Percentiles rank a stretch among this genome's conserved stretches.
These are phyloP conservation scores for Epizoanthus stellaris DNA, from an alignment of 92 coral and sea anemone genomes.

Conservation along the genomic window DNA sequence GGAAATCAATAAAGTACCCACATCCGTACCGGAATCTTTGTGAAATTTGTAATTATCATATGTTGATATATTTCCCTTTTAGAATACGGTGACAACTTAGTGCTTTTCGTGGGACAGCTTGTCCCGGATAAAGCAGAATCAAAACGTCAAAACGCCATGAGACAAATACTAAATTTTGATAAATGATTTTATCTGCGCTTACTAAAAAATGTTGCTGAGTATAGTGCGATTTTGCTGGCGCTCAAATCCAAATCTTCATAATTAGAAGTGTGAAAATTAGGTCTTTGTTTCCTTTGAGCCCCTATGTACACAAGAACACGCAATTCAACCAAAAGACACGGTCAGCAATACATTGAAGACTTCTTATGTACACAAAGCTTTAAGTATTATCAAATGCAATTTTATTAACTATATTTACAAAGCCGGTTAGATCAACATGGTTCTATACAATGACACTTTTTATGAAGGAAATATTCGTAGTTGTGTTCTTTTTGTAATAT, in stretches of 20 bases:
- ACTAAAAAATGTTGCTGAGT: slow-evolving; percentile 19
- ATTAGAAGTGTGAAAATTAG: slow-evolving; percentile 19
- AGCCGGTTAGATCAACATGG: slow-evolving; percentile 59
- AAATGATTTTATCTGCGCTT: slow-evolving; percentile 32
- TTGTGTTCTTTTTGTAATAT: slow-evolving; percentile 26
- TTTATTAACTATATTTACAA: slow-evolving; percentile 71
- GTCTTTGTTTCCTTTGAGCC: slow-evolving; percentile 20
- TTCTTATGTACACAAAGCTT: slow-evolving; percentile 37
- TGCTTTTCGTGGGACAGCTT: slow-evolving; percentile 18
- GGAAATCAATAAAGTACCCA: slow-evolving; percentile 44
- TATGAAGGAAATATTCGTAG: slow-evolving; percentile 39
- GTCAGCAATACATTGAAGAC: slow-evolving; percentile 29
- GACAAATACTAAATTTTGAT: slow-evolving; percentile 42
- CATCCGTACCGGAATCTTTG: slow-evolving; percentile 54
- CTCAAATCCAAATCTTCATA: neutral
- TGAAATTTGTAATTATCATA: slow-evolving; percentile 35
- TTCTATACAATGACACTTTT: slow-evolving; percentile 46
- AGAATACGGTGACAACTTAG: slow-evolving; percentile 7
- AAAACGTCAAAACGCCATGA: slow-evolving; percentile 33
- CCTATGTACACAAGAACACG: slow-evolving; percentile 33
- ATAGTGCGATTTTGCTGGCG: slow-evolving; percentile 15
- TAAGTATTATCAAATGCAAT: slow-evolving; percentile 55
- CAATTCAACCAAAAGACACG: slow-evolving; percentile 28
- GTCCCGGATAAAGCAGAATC: slow-evolving; percentile 29
- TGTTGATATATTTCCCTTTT: slow-evolving; percentile 38